Conservation (phyloP, 2,113 vertebrate species). For the Melanerpes formicivorus region DNA sequence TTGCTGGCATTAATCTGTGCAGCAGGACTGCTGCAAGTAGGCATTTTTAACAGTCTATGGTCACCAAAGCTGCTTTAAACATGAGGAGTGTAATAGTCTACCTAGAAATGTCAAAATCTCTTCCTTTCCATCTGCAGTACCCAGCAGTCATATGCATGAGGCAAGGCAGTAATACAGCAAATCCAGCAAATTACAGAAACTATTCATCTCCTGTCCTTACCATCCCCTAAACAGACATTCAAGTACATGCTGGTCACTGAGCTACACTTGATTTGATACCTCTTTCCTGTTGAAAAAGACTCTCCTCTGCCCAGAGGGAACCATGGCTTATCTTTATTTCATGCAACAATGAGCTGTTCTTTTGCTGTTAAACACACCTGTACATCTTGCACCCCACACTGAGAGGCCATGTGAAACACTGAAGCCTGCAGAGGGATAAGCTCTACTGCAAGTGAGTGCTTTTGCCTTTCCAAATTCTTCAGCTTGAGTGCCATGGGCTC, state of each 20-base stretch:
- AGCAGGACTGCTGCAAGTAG: background rate
- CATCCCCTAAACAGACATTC: no score
- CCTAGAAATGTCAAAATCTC: background rate
- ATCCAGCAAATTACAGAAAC: no score
- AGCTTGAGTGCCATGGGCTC: background rate
- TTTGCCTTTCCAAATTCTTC: background rate
- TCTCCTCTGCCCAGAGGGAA: background rate
- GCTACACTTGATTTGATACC: no score
- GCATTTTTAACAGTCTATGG: background rate
- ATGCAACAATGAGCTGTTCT: background rate
- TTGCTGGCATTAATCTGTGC: background rate
- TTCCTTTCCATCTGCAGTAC: background rate
- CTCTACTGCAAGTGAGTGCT: background rate
- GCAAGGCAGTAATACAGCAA: no score
- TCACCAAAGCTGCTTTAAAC: background rate
- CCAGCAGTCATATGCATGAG: background rate
- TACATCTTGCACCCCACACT: background rate
- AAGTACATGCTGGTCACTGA: no score
- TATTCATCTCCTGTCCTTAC: no score
- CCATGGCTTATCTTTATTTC: background rate
- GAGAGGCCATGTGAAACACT: no score
- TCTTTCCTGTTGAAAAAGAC: no score
- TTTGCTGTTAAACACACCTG: background rate
- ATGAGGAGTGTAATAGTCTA: background rate
- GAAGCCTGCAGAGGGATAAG: no score